Base-by-base conservation (phyloP, 2,113 vertebrate genomes). In the Perccottus glenii region DNA sequence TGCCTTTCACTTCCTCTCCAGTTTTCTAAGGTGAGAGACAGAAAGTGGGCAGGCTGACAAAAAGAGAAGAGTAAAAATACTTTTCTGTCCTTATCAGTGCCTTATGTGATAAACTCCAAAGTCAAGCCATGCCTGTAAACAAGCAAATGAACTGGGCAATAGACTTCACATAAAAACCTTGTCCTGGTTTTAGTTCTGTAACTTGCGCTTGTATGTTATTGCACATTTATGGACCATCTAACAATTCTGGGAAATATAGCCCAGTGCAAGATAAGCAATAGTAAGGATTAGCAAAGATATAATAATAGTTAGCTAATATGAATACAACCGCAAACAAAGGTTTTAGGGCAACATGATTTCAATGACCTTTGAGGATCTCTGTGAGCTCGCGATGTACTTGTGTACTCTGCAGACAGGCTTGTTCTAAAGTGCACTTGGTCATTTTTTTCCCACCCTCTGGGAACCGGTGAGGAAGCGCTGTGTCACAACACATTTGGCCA, bases 401-500 rank as follows among this genome's bases (percentile, higher is more conserved):
- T 47, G 57, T 50, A 11, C 0, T 62, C 36, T 19, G 1, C n/a
- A 75, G n/a, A 74, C 52, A 59, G 62, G 68, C 52, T 40, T 60
- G 72, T 46, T 74, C 73, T 63, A 67, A 71, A 9, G 5, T 51
- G 68, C 45, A 67, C 67, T 64, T 62, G 12, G 57, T 67, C 11
- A 70, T 66, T 56, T 70, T 69, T 78, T 55, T 67, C 55, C 43
- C 64, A 65, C 74, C 78, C 69, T 76, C 42, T 75, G 78, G 80
- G 70, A 78, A 53, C 64, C 64, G 51, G 59, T 56, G 75, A 81
- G 80, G 81, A 85, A 80, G 64, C 60, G 35, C 75, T 3, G 2
- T 75, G 84, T 87, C 89, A 78, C 78, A 82, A 67, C 75, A 16
- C 51, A 65, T 88, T 69, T 80, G 85, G 82, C 71, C 73, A 86